Conservation (phyloP, 2,888 invertebrate species). For the Rhodophaea formosa region DNA sequence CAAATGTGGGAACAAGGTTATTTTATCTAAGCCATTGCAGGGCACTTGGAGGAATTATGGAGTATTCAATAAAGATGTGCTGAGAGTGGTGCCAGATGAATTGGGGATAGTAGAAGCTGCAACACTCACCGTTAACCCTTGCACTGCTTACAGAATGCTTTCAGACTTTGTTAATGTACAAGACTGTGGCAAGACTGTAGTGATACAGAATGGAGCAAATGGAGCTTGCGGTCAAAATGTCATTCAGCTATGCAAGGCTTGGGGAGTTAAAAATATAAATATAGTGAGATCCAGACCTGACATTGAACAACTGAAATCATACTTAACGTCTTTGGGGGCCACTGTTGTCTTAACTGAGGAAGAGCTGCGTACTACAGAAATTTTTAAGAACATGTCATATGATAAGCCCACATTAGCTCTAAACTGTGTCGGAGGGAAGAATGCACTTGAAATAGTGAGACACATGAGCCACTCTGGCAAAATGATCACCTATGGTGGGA, state of each 20-base stretch:
- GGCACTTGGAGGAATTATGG: slow-evolving; percentile 94
- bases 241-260: slow-evolving; percentile 93
- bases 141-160: slow-evolving; percentile 98
- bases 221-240: slow-evolving; percentile 98
- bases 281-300: slow-evolving; percentile 92
- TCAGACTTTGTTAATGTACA: slow-evolving; percentile 89
- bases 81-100: slow-evolving; percentile 86
- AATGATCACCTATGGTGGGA: slow-evolving; percentile 98
- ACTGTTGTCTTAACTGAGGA: slow-evolving; percentile 89
- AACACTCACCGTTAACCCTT: slow-evolving; percentile 95
- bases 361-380: slow-evolving; percentile 60
- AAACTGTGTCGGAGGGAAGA: slow-evolving; percentile 97
- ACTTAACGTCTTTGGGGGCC: slow-evolving; percentile 90
- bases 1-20: slow-evolving; percentile 88
- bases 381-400: slow-evolving; percentile 73
- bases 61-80: slow-evolving; percentile 78
- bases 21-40: slow-evolving; percentile 86
- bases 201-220: slow-evolving; percentile 99
- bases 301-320: slow-evolving; percentile 84
- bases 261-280: slow-evolving; percentile 90
- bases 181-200: slow-evolving; percentile 84
- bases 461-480: slow-evolving; percentile 87
- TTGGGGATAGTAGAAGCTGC: slow-evolving; percentile 89
- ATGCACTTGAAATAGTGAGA: slow-evolving; percentile 90
- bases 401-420: slow-evolving; percentile 90